A percentile compares a stretch with the other conserved stretches of the same genome.
phyloP scores from a whole-genome alignment of 2,797 vertebrate species.

The Octomys mimax region DNA sequence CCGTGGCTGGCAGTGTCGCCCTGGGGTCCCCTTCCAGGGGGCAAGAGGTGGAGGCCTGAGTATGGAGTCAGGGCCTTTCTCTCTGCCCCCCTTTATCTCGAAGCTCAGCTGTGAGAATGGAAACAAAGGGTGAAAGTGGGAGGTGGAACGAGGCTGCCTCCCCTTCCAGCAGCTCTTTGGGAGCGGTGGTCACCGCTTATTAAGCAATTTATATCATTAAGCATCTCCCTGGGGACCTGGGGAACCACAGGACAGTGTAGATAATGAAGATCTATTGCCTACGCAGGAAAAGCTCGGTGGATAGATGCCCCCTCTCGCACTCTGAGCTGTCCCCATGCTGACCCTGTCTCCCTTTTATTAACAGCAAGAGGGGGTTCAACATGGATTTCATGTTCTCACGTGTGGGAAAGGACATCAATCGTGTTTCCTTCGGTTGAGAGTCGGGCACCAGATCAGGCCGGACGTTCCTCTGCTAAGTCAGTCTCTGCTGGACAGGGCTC shows the following conservation, averaged over 20 bases:
- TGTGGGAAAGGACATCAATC: conserved; percentile 61
- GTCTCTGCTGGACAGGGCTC: background rate
- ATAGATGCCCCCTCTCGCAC: conserved; percentile 64
- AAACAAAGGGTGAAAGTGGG: conserved; percentile 35
- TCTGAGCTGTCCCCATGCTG: background rate
- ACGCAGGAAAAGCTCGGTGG: conserved; percentile 84
- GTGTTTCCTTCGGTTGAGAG: background rate
- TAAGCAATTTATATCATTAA: conserved; percentile 83
- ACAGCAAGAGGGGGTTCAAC: conserved; percentile 71
- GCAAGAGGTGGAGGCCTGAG: background rate
- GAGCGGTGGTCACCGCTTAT: conserved; percentile 69
- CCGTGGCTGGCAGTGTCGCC: background rate
- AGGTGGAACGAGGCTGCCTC: conserved; percentile 54
- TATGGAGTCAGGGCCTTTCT: background rate
- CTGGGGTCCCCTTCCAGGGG: background rate
- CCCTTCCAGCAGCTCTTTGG: conserved; percentile 52
- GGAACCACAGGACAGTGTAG: conserved; percentile 69
- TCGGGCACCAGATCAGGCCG: background rate
- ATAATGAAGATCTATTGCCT: conserved; percentile 88
- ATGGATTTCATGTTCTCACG: conserved; percentile 71
- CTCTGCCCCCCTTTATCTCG: background rate
- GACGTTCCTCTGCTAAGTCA: background rate
- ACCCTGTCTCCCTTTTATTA: conserved; percentile 80
- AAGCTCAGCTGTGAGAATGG: background rate
- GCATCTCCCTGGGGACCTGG: conserved; percentile 74